Evolutionary conservation across 2,888 invertebrate genomes (phyloP), one percentile per base, ranked within the genome.

Genomic region (Calameuta idolon): DNA sequence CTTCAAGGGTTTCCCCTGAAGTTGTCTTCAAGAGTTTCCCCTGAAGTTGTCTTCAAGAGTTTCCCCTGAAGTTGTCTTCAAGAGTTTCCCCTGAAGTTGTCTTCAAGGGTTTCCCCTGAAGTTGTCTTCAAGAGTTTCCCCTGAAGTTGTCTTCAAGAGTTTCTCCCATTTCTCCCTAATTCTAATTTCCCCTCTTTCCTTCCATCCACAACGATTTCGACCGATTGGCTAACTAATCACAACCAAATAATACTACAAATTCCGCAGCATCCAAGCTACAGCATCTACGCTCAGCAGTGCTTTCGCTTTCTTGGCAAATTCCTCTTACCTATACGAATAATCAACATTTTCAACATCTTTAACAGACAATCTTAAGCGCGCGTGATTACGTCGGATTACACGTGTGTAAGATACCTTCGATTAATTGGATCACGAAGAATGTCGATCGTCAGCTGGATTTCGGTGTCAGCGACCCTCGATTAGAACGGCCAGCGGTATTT

Each of bases 191-290:
- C 23, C 23, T 23, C 23, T 15, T 23, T 15, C n/a, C 1, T 1
- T 3, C 2, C 12, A 2, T 55, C 55, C 55, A 2, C 23, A 55
- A 55, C 9, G 23, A 23, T 9, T 55, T 55, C 55, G 23, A 55
- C 55, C 1, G 23, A 55, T 80, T 73, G 34, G 34, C 77, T 78
- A 79, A 69, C 74, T 82, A 83, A 82, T 83, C 83, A 85, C 83
- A 83, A 83, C 82, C 85, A 76, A 75, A 82, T 77, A 84, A 84
- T 84, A 81, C 81, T 79, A 80, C 74, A 34, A 75, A 77, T 3
- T 15, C 71, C 12, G 34, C 31, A 34, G 31, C 31, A 71, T 33
- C 71, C 71, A 15, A 23, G 9, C 71, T 71, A 15, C 31, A 34
- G 31, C 71, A 30, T 71, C 71, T 71, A 35, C 34, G 2, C 11